Conservation (phyloP, 2,113 vertebrate genomes). For the Heliornis fulica region DNA sequence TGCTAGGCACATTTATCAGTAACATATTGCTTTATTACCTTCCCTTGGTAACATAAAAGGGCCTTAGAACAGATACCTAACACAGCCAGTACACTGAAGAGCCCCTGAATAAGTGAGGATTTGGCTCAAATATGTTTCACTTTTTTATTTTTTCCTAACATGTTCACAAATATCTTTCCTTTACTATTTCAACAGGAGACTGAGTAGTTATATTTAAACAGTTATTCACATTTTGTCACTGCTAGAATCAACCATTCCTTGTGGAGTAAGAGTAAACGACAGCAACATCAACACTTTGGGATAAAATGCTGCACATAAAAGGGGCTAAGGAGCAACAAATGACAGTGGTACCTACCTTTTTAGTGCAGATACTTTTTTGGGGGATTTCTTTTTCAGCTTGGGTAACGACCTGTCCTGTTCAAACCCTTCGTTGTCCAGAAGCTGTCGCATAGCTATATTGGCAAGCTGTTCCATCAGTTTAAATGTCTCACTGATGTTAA, state of each 20-base stretch:
- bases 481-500: slow-evolving; percentile 96
- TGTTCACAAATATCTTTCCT: not conserved
- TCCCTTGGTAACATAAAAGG: not conserved
- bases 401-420: slow-evolving; percentile 94
- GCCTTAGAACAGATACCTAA: not conserved
- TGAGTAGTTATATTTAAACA: not conserved
- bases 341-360: slow-evolving; percentile 81
- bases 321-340: not conserved
- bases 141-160: not conserved
- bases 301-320: not conserved
- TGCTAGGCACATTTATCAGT: not conserved
- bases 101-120: not conserved
- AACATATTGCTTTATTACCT: not conserved
- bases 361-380: slow-evolving; percentile 92
- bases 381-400: slow-evolving; percentile 95
- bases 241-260: not conserved
- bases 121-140: not conserved
- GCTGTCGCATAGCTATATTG: slow-evolving; percentile 97
- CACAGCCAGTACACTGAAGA: not conserved
- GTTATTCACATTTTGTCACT: not conserved
- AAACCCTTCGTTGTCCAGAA: slow-evolving; percentile 95
- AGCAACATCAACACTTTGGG: not conserved
- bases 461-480: slow-evolving; percentile 97
- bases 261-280: not conserved
- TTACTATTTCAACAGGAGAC: not conserved